Conservation (phyloP, 2,113 vertebrate genomes). For the Panthera tigris region DNA sequence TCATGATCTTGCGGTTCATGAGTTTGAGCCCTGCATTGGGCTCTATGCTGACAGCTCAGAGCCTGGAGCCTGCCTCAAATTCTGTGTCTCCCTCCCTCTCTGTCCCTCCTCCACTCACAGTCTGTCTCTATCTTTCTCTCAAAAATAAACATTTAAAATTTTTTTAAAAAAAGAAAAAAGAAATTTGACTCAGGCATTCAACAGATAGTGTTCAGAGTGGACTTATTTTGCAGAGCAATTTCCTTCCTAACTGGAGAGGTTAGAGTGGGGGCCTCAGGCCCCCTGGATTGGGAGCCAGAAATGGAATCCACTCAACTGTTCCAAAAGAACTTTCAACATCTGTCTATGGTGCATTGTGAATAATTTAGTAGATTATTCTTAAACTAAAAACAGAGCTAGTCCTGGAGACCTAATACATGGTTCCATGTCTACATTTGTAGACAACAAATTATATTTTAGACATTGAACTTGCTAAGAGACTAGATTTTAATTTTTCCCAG, state of each 20-base stretch:
- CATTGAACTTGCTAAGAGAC: neutral
- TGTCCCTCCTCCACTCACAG: neutral
- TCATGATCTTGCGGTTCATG: neutral
- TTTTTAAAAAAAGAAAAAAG: neutral
- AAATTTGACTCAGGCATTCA: neutral
- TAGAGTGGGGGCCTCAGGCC: neutral
- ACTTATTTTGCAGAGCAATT: neutral
- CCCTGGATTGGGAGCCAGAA: neutral
- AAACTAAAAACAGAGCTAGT: constrained; percentile 7
- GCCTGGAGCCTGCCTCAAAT: neutral
- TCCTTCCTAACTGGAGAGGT: neutral
- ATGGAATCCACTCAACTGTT: neutral
- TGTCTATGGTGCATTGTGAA: neutral
- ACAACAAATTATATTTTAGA: neutral
- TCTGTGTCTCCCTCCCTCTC: neutral
- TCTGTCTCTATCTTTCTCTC: neutral
- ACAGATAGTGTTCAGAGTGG: neutral
- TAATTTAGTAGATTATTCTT: neutral
- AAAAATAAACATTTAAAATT: too few relatives aligned
- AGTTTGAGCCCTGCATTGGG: neutral
- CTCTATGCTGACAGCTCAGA: neutral
- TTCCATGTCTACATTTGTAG: neutral
- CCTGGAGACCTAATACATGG: neutral
- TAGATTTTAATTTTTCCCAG: neutral
- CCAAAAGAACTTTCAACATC: neutral